phyloP scores from a whole-genome alignment of 2,113 vertebrate species.

The Speoplatyrhinus poulsoni region DNA sequence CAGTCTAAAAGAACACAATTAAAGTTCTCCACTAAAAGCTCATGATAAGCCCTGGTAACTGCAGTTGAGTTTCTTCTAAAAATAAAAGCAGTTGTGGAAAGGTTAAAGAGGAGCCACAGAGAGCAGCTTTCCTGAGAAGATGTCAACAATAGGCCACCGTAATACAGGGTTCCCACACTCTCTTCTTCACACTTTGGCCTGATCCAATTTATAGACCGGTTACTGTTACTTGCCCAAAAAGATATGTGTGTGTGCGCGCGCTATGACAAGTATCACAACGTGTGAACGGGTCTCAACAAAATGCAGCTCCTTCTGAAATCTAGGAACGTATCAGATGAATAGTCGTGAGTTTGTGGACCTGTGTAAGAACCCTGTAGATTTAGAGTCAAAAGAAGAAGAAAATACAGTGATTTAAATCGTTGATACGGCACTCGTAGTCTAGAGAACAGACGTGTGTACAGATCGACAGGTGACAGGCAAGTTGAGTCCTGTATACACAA shows the following conservation, averaged over 20 bases:
- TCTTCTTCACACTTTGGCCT: background rate
- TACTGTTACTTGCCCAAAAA: too few relatives aligned
- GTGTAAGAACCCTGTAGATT: too few relatives aligned
- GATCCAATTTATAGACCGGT: background rate
- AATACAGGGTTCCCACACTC: conserved; percentile 19
- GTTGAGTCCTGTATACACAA: conserved; percentile 30
- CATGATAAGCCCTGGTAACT: conserved; percentile 14
- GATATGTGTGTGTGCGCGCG: too few relatives aligned
- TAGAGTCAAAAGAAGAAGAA: too few relatives aligned
- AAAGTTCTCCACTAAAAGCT: background rate
- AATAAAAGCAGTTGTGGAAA: background rate
- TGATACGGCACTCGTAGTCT: too few relatives aligned
- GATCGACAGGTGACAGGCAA: background rate
- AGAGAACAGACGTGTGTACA: too few relatives aligned
- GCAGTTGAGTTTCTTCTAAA: background rate
- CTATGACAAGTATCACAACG: too few relatives aligned
- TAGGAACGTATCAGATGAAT: too few relatives aligned
- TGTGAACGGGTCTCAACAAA: too few relatives aligned
- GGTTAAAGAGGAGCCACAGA: conserved; percentile 35
- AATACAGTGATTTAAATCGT: too few relatives aligned
- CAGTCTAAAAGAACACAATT: conserved; percentile 24
- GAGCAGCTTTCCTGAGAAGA: conserved; percentile 64
- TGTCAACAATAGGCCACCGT: conserved; percentile 47
- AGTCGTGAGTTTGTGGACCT: too few relatives aligned
- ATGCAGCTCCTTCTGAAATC: too few relatives aligned